phyloP scores from a whole-genome alignment of 2,888 invertebrate species.

The Leptopilina drosophilae region DNA sequence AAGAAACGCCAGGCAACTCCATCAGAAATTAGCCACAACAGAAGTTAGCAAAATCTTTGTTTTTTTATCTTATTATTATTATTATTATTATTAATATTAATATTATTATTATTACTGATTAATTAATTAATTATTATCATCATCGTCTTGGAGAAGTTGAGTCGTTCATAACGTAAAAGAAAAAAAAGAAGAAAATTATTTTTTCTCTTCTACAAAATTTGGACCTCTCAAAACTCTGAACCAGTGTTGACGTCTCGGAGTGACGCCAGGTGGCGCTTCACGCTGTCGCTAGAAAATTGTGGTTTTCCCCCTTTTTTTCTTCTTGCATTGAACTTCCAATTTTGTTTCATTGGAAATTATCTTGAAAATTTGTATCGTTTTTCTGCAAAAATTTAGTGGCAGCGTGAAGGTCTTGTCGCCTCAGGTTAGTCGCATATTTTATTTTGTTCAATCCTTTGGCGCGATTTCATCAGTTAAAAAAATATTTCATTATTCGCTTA shows the following conservation, averaged over 20 bases:
- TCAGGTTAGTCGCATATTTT: constrained; percentile 75
- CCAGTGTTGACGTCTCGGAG: constrained; percentile 68
- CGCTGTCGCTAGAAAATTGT: constrained; percentile 63
- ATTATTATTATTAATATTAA: constrained; percentile 49
- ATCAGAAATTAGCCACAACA: constrained; percentile 45
- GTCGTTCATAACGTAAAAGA: constrained; percentile 50
- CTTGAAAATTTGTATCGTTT: no score
- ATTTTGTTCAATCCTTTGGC: constrained; percentile 64
- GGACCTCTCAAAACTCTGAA: constrained; percentile 60
- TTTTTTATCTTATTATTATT: constrained; percentile 58
- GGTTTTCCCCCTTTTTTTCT: background rate
- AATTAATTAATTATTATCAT: constrained; percentile 51
- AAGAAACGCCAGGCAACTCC: constrained; percentile 19
- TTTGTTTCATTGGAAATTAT: no score
- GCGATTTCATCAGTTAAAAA: constrained; percentile 57
- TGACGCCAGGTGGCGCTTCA: constrained; percentile 70
- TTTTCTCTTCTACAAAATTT: constrained; percentile 47
- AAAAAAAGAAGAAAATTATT: constrained; percentile 49
- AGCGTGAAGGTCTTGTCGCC: constrained; percentile 73
- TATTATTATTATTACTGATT: constrained; percentile 46
- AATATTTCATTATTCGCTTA: no score
- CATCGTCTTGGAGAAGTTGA: constrained; percentile 58
- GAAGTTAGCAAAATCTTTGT: constrained; percentile 72
- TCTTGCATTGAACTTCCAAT: no score
- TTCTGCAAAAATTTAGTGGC: constrained; percentile 61